A percentile compares a stretch with the other conserved stretches of the same genome.
These are phyloP conservation scores for Crossaster papposus DNA, from an alignment of 53 echinoderm and acorn worm genomes.

Conservation along the genomic window DNA sequence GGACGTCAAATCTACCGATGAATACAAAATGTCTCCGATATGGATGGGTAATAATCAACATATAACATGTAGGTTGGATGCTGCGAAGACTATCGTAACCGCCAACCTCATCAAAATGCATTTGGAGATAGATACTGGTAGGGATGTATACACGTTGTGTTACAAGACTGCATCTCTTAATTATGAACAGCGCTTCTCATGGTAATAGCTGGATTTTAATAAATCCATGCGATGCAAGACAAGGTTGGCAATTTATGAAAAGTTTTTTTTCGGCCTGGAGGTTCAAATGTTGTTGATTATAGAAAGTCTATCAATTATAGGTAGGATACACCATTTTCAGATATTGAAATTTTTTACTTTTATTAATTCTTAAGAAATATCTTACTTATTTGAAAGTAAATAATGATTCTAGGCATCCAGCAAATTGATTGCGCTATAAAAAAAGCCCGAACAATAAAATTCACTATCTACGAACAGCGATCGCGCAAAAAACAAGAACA, in stretches of 20 bases:
- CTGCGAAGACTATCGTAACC: neutral
- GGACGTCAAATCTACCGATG: neutral
- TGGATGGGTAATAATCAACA: neutral
- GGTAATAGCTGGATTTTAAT: neutral
- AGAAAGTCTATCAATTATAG: no score
- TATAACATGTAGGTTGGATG: neutral
- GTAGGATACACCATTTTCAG: no score
- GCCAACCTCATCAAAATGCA: constrained; percentile 11
- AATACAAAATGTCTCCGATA: neutral
- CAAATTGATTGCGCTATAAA: no score
- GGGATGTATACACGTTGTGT: neutral
- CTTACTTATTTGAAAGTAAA: no score
- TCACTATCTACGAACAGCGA: no score
- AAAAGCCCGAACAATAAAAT: no score
- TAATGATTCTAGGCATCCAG: no score
- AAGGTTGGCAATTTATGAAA: neutral
- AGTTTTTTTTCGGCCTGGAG: neutral
- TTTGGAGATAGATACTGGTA: constrained; percentile 50
- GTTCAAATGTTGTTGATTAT: no score
- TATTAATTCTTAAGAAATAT: no score
- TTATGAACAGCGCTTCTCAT: neutral
- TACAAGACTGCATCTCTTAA: neutral
- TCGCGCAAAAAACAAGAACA: no score
- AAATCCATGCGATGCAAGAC: neutral
- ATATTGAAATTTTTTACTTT: no score